Percentiles rank a stretch among this genome's conserved stretches.
These are phyloP conservation scores for Imbricaverruca yamaguchii DNA, from an alignment of 2,888 invertebrate species.

Conservation along the genomic window DNA sequence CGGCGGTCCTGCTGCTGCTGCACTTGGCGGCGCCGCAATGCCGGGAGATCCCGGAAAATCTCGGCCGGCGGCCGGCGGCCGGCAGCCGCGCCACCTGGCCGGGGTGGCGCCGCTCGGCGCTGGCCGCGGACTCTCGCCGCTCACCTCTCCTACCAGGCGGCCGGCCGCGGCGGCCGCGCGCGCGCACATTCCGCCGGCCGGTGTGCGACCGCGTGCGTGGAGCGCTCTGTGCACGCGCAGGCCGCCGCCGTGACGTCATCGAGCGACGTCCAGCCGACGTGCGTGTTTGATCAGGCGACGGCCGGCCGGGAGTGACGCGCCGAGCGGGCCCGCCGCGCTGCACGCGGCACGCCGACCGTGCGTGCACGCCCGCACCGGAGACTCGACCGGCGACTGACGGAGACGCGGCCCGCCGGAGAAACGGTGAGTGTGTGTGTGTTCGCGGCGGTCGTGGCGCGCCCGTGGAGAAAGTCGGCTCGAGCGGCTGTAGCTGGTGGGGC, in stretches of 20 bases:
- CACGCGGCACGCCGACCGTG: background rate
- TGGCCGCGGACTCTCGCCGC: background rate
- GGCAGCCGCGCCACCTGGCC: background rate
- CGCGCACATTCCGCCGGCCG: slow-evolving; percentile 3
- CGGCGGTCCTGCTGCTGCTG: too few relatives aligned
- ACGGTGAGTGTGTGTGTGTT: background rate
- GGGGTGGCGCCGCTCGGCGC: slow-evolving; percentile 14
- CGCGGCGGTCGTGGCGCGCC: background rate
- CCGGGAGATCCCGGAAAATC: background rate
- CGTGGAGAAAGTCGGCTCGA: too few relatives aligned
- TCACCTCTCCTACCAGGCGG: background rate
- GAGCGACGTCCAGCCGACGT: background rate
- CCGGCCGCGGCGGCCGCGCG: background rate
- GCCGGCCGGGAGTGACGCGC: background rate
- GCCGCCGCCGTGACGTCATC: slow-evolving; percentile 3
- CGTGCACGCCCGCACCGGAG: too few relatives aligned
- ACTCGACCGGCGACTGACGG: background rate
- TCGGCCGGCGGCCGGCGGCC: background rate
- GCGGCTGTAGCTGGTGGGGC: too few relatives aligned
- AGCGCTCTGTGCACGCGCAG: background rate
- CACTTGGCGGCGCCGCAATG: too few relatives aligned
- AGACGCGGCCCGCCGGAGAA: background rate
- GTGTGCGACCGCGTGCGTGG: background rate
- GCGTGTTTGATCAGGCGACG: background rate
- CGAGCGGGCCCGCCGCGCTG: background rate